Evolutionary conservation across 2,888 invertebrate genomes (phyloP).

Genomic region (Achlya flavicornis): DNA sequence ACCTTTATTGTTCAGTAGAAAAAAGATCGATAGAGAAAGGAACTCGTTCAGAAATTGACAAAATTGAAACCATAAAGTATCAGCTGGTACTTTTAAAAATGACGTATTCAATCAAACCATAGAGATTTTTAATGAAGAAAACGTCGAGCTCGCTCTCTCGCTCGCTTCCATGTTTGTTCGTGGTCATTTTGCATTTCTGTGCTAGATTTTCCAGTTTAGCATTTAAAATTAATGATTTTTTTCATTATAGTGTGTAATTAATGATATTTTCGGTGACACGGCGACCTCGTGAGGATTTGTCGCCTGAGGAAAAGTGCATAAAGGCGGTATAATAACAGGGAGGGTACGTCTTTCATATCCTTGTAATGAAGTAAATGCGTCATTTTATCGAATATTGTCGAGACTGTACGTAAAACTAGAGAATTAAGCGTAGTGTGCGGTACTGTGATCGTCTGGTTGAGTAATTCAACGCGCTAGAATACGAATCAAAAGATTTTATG

Average conservation of each 20-base stretch:
- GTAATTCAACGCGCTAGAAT: conserved; percentile 33
- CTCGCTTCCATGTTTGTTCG: conserved; percentile 83
- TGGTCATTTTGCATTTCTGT: conserved; percentile 81
- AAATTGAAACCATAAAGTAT: conserved; percentile 33
- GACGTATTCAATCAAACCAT: conserved; percentile 56
- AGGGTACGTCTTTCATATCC: conserved; percentile 83
- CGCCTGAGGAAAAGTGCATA: conserved; percentile 75
- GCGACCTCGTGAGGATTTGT: conserved; percentile 79
- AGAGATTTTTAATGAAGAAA: conserved; percentile 59
- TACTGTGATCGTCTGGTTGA: conserved; percentile 26
- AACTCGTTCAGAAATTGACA: conserved; percentile 29
- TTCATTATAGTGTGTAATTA: conserved; percentile 75
- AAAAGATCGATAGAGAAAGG: not conserved
- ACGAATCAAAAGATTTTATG: conserved; percentile 51
- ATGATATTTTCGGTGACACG: conserved; percentile 78
- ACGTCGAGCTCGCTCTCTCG: conserved; percentile 73
- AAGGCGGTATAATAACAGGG: conserved; percentile 79
- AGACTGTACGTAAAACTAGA: conserved; percentile 55
- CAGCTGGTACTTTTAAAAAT: conserved; percentile 38
- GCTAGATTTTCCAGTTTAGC: conserved; percentile 78
- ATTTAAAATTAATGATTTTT: conserved; percentile 74
- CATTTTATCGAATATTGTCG: conserved; percentile 78
- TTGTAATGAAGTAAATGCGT: conserved; percentile 81
- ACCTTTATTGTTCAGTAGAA: no score
- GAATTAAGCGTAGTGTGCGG: conserved; percentile 42